Conservation (phyloP, 2,113 vertebrate species). For the Gyps fulvus region DNA sequence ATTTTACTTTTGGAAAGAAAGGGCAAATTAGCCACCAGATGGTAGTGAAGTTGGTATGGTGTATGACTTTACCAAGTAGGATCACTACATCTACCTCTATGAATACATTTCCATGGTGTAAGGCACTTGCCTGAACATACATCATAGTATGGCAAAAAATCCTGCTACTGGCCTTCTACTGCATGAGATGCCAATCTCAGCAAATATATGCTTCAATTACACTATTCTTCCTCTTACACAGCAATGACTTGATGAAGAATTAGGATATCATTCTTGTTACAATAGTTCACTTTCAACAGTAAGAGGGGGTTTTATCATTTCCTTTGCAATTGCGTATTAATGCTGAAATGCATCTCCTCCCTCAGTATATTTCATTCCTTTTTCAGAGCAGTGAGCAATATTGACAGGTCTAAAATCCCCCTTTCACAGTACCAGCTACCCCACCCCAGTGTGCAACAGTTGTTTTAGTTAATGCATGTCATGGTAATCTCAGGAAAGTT, state of each 20-base stretch:
- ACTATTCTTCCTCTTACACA: background rate
- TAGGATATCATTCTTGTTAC: background rate
- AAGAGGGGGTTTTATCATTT: background rate
- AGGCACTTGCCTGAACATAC: background rate
- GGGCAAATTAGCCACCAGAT: background rate
- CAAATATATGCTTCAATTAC: background rate
- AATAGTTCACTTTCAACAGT: background rate
- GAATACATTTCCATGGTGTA: background rate
- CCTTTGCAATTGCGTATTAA: background rate
- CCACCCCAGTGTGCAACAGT: background rate
- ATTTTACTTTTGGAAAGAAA: background rate
- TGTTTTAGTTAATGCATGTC: background rate
- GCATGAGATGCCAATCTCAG: background rate
- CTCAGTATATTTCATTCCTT: background rate
- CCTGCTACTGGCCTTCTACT: background rate
- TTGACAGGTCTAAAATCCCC: background rate
- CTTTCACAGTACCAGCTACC: background rate
- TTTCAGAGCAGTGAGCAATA: background rate
- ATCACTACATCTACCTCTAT: background rate
- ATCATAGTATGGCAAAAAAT: rapidly evolving
- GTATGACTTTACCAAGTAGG: background rate
- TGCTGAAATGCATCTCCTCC: background rate
- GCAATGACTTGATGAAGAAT: background rate
- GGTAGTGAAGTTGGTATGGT: background rate
- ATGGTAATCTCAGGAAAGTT: background rate